These are phyloP conservation scores for Prionace glauca DNA, from an alignment of 2,797 vertebrate genomes.

Conservation along the genomic window DNA sequence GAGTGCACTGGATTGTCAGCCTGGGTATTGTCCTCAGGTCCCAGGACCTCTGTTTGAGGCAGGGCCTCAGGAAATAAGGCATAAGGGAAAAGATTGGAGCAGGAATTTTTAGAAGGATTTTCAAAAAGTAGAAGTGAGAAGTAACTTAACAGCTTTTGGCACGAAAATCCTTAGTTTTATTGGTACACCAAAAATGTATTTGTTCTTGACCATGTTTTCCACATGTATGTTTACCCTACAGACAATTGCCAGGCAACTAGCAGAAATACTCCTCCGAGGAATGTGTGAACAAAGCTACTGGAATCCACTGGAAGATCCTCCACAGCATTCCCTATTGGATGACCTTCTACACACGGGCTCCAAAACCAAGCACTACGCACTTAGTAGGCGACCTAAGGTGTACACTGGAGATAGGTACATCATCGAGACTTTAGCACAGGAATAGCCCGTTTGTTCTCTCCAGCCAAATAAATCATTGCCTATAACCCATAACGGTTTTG, in stretches of 20 bases:
- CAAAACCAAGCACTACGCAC: slow-evolving; percentile 72
- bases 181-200: not conserved
- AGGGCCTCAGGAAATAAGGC: not conserved
- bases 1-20: not conserved
- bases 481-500: not conserved
- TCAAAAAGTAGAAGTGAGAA: not conserved
- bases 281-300: slow-evolving; percentile 99
- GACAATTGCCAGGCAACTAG: slow-evolving; percentile 95
- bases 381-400: slow-evolving; percentile 78
- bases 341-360: slow-evolving; percentile 78
- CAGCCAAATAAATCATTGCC: not conserved
- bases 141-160: not conserved
- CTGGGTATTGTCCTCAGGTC: not conserved
- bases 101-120: not conserved
- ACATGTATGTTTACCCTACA: slow-evolving; percentile 47
- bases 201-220: not conserved
- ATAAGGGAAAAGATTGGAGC: not conserved
- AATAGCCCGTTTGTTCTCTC: not conserved
- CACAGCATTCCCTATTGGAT: slow-evolving; percentile 83
- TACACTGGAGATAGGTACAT: slow-evolving; percentile 93
- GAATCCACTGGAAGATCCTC: slow-evolving; percentile 92
- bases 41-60: not conserved
- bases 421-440: not conserved
- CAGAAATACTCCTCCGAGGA: slow-evolving; percentile 90
- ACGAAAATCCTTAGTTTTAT: not conserved